Percentiles rank a stretch among this genome's conserved stretches.
Evolutionary conservation across 2,113 vertebrate genomes (phyloP).

Genomic region (Silurus asotus): DNA sequence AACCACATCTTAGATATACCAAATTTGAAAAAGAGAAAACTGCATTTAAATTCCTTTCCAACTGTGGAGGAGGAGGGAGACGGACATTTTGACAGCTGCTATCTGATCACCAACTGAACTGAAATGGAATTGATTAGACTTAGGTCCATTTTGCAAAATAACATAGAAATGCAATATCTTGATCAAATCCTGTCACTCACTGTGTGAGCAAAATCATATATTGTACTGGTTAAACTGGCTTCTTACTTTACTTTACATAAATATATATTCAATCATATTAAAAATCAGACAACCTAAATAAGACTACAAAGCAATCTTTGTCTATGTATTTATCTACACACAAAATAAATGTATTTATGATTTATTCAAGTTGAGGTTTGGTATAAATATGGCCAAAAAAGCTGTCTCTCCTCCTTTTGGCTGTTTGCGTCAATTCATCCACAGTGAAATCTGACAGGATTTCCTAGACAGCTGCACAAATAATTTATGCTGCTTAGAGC

Average conservation of each 20-base stretch:
- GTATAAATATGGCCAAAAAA: neutral
- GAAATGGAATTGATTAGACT: neutral
- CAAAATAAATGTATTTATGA: neutral
- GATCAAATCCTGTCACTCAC: neutral
- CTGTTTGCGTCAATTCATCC: neutral
- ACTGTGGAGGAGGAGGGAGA: neutral
- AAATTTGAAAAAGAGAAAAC: neutral
- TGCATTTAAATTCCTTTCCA: neutral
- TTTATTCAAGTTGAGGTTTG: neutral
- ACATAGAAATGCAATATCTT: neutral
- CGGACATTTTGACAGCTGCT: neutral
- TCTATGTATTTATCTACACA: neutral
- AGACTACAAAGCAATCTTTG: neutral
- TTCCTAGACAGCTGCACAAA: neutral
- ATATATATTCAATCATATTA: no score
- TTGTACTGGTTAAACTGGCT: neutral
- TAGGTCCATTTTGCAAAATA: neutral
- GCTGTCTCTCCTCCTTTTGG: no score
- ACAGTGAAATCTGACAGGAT: neutral
- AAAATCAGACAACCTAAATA: neutral
- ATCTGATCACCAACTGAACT: neutral
- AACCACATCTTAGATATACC: neutral
- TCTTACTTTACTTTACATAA: neutral
- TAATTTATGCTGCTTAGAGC: neutral
- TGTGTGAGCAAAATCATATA: neutral